Evolutionary conservation across 2,113 vertebrate genomes (phyloP), one percentile per base, ranked within the genome.

Genomic region (Entomyzon cyanotis): DNA sequence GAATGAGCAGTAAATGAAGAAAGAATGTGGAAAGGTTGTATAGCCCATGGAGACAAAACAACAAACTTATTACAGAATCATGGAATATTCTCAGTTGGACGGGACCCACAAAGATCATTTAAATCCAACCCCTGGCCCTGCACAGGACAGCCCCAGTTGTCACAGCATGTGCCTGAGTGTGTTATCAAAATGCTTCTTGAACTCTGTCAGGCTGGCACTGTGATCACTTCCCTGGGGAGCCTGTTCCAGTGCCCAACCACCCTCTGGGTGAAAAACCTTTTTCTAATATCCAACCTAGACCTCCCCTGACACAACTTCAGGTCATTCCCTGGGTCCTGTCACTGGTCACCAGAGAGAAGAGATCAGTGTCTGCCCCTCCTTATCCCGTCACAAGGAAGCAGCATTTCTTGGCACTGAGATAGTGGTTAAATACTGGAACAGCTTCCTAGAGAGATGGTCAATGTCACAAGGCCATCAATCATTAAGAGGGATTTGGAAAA

Each of bases 191-290:
- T 4, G 5, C 8, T 39, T 52, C 27, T 39, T 44, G 33, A 52
- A 3, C 37, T 86, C 37, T 7, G 5, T 15, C 63, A 33, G 22
- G 11, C 18, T 52, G 53, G 7, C 44, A 17, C 46, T 37, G 14
- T 33, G 46, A 33, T 5, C 17, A 8, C 6, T 59, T 9, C 17
- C 22, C 22, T 28, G 6, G 23, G 33, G 27, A 87, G 15, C 22
- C 11, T 53, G 1, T 10, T 60, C 11, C 22, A 52, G 12, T 9
- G 23, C 46, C n/a, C 39, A 39, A 1, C 1, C 6, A 21, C 10
- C 7, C 7, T 44, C 27, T 28, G 22, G 5, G 17, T 28, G 11
- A 37, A 37, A 11, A 77, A 33, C 1, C 2, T 69, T 31, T 28
- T 15, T 15, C 20, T 3, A 3, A 37, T 53, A 33, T 53, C 22